These are phyloP conservation scores for Myrmophylax atrothorax DNA, from an alignment of 2,113 vertebrate genomes.

Conservation along the genomic window DNA sequence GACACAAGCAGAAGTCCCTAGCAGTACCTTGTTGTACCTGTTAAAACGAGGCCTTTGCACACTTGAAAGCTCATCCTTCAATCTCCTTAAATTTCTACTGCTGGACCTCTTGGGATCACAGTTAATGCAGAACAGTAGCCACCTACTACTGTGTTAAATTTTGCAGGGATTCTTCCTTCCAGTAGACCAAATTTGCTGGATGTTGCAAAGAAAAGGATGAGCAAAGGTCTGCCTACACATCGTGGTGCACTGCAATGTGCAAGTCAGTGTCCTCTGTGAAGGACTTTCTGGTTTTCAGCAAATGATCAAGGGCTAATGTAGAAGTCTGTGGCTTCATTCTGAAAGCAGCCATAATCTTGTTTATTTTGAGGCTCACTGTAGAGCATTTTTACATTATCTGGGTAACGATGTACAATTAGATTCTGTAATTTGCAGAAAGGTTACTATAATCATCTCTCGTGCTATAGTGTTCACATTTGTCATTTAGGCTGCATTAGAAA, in stretches of 20 bases:
- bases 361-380: neutral
- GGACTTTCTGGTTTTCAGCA: neutral
- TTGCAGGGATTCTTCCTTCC: neutral
- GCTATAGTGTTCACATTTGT: neutral
- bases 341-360: neutral
- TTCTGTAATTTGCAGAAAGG: neutral
- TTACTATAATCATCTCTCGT: neutral
- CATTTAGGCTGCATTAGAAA: neutral
- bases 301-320: neutral
- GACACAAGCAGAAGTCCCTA: neutral
- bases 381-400: neutral
- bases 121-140: neutral
- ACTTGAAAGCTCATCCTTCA: neutral
- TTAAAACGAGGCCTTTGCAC: neutral
- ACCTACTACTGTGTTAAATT: neutral
- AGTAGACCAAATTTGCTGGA: neutral
- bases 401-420: neutral
- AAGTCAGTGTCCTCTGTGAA: neutral
- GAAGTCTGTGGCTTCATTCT: neutral
- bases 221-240: accelerated
- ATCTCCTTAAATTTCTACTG: neutral
- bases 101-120: neutral
- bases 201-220: neutral
- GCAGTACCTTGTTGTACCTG: neutral
- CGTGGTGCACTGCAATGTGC: neutral